These are phyloP conservation scores for Eupithecia abbreviata DNA, from an alignment of 2,888 invertebrate species.

Conservation along the genomic window DNA sequence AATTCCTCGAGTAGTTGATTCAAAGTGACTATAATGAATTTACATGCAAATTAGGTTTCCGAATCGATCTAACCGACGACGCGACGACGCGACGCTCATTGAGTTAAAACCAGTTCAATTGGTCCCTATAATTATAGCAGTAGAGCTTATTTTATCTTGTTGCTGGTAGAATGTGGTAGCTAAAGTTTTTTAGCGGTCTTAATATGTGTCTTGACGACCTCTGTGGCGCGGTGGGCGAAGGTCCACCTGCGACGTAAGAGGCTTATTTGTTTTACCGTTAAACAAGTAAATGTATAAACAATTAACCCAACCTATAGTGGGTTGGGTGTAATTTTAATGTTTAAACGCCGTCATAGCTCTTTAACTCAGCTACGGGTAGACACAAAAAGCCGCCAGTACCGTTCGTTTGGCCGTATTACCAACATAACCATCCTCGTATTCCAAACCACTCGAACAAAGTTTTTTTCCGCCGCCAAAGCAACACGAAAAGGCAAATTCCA, in stretches of 20 bases:
- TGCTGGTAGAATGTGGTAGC: constrained; percentile 35
- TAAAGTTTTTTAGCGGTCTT: constrained; percentile 60
- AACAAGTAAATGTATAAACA: no score
- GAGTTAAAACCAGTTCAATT: constrained; percentile 62
- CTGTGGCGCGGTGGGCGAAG: no score
- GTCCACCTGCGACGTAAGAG: no score
- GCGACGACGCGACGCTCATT: constrained; percentile 56
- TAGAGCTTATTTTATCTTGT: constrained; percentile 46
- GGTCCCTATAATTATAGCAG: constrained; percentile 34
- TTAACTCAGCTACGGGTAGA: no score
- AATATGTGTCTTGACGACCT: constrained; percentile 47
- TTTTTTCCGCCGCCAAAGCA: not conserved
- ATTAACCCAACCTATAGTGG: no score
- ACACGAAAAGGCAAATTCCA: not conserved
- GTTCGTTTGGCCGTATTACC: no score
- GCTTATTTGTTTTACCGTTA: no score
- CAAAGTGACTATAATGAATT: constrained; percentile 74
- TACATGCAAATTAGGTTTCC: constrained; percentile 79
- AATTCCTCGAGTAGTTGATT: constrained; percentile 71
- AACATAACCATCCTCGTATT: no score
- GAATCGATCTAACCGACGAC: constrained; percentile 65
- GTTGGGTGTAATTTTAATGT: no score
- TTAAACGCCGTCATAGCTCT: no score
- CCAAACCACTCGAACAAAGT: no score
- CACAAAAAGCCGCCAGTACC: no score